Base-by-base conservation (phyloP, 1,140 invertebrate species). In the Pogonomyrmex californicus region DNA sequence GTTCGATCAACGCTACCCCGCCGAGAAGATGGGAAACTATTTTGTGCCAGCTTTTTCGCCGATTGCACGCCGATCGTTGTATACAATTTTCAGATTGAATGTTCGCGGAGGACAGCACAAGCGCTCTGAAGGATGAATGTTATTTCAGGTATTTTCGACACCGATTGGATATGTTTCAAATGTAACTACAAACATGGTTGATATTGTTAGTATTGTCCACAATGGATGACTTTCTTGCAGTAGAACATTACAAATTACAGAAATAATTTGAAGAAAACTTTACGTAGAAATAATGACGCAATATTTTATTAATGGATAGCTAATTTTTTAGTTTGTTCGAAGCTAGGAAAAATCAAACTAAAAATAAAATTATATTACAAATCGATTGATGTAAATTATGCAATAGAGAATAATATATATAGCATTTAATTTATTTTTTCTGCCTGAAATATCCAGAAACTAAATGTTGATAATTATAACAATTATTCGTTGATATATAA, bases 1-100 rank as follows among this genome's bases (percentile, higher is more conserved):
- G 73, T 87, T 86, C 85, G 87, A 91, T 90, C 87, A 91, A 58
- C 47, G 73, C 49, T 68, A 76, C 73, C 66, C 76, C 56, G 33
- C 23, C 44, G 49, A 66, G 62, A 79, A 75, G 87, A 86, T 88
- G 73, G 63, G 62, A 86, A 70, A 62, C 56, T 68, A 73, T 75
- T 88, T 88, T 78, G 73, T 60, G 51, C 62, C 54, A 54, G 68
- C 41, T 83, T 83, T 83, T 83, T 75, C 79, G 41, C 44, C 79
- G 79, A 83, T 83, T 83, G 79, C 79, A 23, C 68, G 30, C 79
- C 79, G 79, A 83, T 83, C 56, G 79, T 75, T 83, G 79, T 83
- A 75, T 75, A 83, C 79, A 83, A 83, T 83, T 83, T 83, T 83
- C 79, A 83, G 79, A 83, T 83, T 83, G 79, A 83, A 83, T 73